A percentile compares a stretch with the other conserved stretches of the same genome.
These are phyloP conservation scores for Rhimphoctona megacephalus DNA, from an alignment of 2,888 invertebrate genomes.

Conservation along the genomic window DNA sequence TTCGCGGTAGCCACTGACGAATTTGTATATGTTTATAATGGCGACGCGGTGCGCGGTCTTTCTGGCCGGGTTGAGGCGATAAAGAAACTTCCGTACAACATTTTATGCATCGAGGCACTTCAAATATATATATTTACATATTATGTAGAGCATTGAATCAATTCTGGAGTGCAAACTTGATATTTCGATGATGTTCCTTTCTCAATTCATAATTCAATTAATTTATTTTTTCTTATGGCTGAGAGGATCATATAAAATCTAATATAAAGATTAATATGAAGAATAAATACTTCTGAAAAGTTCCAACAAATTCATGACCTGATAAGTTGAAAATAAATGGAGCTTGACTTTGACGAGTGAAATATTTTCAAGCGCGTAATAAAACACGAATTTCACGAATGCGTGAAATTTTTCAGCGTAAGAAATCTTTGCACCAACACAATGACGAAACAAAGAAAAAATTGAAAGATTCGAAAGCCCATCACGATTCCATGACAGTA, in stretches of 20 bases:
- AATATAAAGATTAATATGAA: neutral
- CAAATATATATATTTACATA: constrained; percentile 10
- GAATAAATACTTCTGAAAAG: neutral
- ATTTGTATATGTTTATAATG: constrained; percentile 85
- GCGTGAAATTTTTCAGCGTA: neutral
- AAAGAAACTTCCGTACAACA: constrained; percentile 64
- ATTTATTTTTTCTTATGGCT: neutral
- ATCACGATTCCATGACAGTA: neutral
- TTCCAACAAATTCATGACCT: neutral
- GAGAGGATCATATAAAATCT: neutral
- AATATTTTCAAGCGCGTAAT: neutral
- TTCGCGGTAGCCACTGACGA: constrained; percentile 83
- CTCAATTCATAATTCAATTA: constrained; percentile 1
- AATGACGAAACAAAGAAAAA: neutral
- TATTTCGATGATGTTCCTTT: constrained; percentile 31
- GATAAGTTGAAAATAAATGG: neutral
- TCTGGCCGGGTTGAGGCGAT: constrained; percentile 67
- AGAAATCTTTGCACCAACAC: neutral
- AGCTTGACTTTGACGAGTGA: neutral
- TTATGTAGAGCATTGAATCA: neutral
- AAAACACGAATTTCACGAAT: neutral
- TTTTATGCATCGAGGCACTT: constrained; percentile 37
- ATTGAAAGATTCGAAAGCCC: no score
- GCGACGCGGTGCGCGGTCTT: constrained; percentile 75
- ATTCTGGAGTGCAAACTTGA: constrained; percentile 11